phyloP scores from a whole-genome alignment of 2,888 invertebrate genomes.

The Holacanthella duospinosa region DNA sequence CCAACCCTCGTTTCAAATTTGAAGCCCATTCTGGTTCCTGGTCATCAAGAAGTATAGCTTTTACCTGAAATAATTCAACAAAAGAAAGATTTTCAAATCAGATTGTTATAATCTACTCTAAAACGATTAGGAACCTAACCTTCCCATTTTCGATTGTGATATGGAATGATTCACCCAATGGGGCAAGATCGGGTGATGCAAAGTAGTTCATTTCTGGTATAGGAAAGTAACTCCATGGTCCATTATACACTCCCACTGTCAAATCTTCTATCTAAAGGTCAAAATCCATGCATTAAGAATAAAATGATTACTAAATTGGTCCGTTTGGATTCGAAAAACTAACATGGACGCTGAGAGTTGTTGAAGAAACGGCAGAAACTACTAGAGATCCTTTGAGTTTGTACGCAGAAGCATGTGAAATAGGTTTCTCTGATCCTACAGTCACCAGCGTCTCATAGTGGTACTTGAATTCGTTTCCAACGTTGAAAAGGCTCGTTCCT shows the following conservation, averaged over 20 bases:
- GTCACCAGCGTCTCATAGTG: slow-evolving; percentile 31
- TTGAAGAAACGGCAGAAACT: slow-evolving; percentile 24
- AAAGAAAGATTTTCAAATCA: not conserved
- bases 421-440: slow-evolving; percentile 29
- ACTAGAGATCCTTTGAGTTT: slow-evolving; percentile 25
- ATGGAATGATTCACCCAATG: slow-evolving; percentile 30
- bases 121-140: too few relatives aligned
- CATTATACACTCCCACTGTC: slow-evolving; percentile 34
- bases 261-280: slow-evolving; percentile 27
- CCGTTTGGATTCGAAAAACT: too few relatives aligned
- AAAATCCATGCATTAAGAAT: not conserved
- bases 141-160: slow-evolving; percentile 31
- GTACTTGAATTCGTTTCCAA: slow-evolving; percentile 32
- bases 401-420: slow-evolving; percentile 30
- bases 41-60: slow-evolving; percentile 35
- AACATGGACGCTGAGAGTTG: slow-evolving; percentile 27
- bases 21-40: slow-evolving; percentile 37
- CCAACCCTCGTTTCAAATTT: slow-evolving; percentile 35
- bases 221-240: slow-evolving; percentile 36
- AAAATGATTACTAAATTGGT: not conserved
- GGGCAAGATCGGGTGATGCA: slow-evolving; percentile 20
- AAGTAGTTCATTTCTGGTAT: slow-evolving; percentile 25
- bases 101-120: too few relatives aligned
- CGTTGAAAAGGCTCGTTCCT: slow-evolving; percentile 14
- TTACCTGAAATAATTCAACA: slow-evolving; percentile 23